Evolutionary conservation across 2,113 vertebrate genomes (phyloP), one percentile per base, ranked within the genome.

Genomic region (Brachyistius frenatus): DNA sequence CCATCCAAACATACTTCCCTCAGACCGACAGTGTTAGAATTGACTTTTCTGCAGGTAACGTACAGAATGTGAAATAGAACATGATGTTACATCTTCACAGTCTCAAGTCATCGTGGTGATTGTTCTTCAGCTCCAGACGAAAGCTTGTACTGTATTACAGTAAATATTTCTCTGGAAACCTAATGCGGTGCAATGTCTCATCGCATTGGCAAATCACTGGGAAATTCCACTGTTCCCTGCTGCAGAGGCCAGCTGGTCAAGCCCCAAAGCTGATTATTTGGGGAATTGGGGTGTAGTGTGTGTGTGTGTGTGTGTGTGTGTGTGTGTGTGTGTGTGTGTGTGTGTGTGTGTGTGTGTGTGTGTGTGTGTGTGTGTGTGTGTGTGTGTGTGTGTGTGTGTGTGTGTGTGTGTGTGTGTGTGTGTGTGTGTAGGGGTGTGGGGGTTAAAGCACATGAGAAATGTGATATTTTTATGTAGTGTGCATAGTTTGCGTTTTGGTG

Each of bases 241-340:
- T 74, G 31, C 37, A 58, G 16, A 46, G 46, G 70, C 80, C 85
- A 91, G 81, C 66, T 86, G 85, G 86, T 82, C 58, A 68, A 65
- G 69, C 44, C 74, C 82, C 63, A 89, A 86, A 89, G 86, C 89
- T 90, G 86, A 88, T 90, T 91, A 91, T 85, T 84, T 81, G 52
- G 53, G 60, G 58, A 75, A 79, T 46, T 75, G 76, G 64, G 47
- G 54, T 72, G 55, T 41, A 39, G 10, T 62, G 50, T 76, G 69
- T 65, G 66, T 30, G 8, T 65, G 23, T 63, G 62, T 62, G 36
- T 54, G 61, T 33, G 49, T 35, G 30, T 47, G 36, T 61, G 60
- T 46, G 33, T 64, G 30, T 61, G 30, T 37, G 9, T 62, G 41
- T 60, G 16, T 67, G 44, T 16, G 58, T 67, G 41, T 60, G 16